phyloP scores from a whole-genome alignment of 2,797 vertebrate species.

The Sebastes oblongus region DNA sequence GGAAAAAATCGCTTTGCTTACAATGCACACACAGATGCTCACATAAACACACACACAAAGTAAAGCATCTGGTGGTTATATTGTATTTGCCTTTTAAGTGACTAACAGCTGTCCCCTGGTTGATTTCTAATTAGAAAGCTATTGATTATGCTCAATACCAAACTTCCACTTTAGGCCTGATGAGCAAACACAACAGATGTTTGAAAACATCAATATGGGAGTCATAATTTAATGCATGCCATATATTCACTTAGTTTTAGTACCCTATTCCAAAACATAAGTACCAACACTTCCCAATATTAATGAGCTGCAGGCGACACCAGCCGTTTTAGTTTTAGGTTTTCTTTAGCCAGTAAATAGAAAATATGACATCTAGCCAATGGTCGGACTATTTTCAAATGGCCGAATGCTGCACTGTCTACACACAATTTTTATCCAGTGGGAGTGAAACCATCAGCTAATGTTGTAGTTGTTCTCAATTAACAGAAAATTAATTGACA shows the following conservation, averaged over 20 bases:
- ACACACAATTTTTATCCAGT: background rate
- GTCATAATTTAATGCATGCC: slow-evolving; percentile 60
- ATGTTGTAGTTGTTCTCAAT: background rate
- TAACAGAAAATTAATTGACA: background rate
- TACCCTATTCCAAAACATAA: slow-evolving; percentile 34
- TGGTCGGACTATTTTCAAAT: background rate
- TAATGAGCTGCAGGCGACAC: slow-evolving; percentile 22
- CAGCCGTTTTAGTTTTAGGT: background rate
- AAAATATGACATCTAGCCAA: background rate
- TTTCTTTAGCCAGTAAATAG: background rate
- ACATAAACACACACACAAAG: slow-evolving; percentile 13
- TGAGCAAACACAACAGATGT: slow-evolving; percentile 71
- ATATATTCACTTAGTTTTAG: slow-evolving; percentile 53
- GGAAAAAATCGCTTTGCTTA: slow-evolving; percentile 4
- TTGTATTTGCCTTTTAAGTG: slow-evolving; percentile 72
- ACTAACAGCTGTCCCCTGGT: slow-evolving; percentile 72
- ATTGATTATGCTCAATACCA: slow-evolving; percentile 74
- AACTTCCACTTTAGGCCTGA: slow-evolving; percentile 57
- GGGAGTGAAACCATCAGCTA: background rate
- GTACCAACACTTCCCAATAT: slow-evolving; percentile 31
- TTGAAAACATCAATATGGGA: slow-evolving; percentile 55
- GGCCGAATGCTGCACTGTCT: background rate
- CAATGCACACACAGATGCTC: slow-evolving; percentile 23
- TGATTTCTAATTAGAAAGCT: slow-evolving; percentile 75
- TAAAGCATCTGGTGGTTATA: slow-evolving; percentile 72